phyloP scores from a whole-genome alignment of 1,140 invertebrate species.

The Helicoverpa armigera region DNA sequence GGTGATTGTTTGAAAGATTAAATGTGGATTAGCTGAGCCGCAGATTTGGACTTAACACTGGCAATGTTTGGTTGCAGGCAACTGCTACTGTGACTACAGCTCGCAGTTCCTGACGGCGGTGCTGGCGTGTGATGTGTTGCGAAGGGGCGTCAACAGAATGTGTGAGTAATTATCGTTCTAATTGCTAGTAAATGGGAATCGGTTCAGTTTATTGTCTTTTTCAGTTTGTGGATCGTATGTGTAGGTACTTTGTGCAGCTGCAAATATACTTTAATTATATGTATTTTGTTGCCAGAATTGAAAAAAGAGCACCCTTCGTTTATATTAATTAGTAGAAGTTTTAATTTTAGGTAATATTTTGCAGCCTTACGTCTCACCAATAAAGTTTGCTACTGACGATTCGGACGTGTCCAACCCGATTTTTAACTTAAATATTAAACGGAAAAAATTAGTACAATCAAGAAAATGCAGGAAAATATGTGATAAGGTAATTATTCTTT shows the following conservation, averaged over 20 bases:
- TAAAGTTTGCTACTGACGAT: conserved; percentile 73
- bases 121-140: conserved; percentile 72
- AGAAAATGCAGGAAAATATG: conserved; percentile 46
- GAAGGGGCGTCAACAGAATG: conserved; percentile 71
- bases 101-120: conserved; percentile 78
- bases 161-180: conserved; percentile 66
- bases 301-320: neutral
- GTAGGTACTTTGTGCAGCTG: neutral
- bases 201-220: neutral
- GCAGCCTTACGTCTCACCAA: conserved; percentile 81
- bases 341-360: conserved; percentile 84
- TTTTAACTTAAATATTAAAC: conserved; percentile 41
- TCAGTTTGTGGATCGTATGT: neutral
- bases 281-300: neutral
- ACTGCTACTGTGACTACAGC: conserved; percentile 77
- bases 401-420: conserved; percentile 37
- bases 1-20: conserved; percentile 59
- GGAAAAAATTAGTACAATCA: conserved; percentile 47
- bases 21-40: neutral
- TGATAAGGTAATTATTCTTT: conserved; percentile 19
- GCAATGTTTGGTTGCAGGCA: conserved; percentile 63
- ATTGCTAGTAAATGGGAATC: neutral
- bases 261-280: neutral
- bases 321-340: conserved; percentile 52
- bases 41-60: neutral